A percentile compares a stretch with the other conserved stretches of the same genome.
These are phyloP conservation scores for Bovichtus variegatus DNA, from an alignment of 2,797 vertebrate species.

Conservation along the genomic window DNA sequence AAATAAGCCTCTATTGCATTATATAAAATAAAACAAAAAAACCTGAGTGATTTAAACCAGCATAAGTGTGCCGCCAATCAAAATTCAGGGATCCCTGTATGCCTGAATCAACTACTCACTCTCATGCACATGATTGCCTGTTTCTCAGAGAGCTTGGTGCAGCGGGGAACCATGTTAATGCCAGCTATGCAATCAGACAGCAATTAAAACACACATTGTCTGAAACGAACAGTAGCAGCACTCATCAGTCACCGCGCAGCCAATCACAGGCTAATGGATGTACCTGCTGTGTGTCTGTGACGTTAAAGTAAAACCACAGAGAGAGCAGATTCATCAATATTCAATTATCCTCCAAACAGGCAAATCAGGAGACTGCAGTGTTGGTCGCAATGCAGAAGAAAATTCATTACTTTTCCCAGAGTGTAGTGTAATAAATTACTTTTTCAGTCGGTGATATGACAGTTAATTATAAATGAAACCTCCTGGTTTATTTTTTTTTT, in stretches of 20 bases:
- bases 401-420: conserved; percentile 6
- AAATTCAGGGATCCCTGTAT: background rate
- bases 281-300: conserved; percentile 62
- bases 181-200: conserved; percentile 64
- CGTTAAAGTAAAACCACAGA: conserved; percentile 28
- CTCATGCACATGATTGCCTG: conserved; percentile 42
- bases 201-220: conserved; percentile 67
- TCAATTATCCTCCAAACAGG: conserved; percentile 55
- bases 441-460: background rate
- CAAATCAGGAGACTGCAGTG: conserved; percentile 21
- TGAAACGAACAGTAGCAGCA: conserved; percentile 42
- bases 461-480: background rate
- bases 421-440: background rate
- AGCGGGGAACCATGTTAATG: conserved; percentile 44
- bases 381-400: background rate
- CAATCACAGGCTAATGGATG: conserved; percentile 53
- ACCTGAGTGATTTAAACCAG: background rate
- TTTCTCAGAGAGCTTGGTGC: conserved; percentile 42
- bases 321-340: conserved; percentile 63
- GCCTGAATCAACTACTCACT: conserved; percentile 40
- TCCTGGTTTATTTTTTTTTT: conserved; percentile 5
- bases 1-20: background rate
- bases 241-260: conserved; percentile 57
- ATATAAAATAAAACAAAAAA: background rate
- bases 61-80: conserved; percentile 21